Evolutionary conservation across 2,797 vertebrate genomes (phyloP).

Genomic region (Danio kyathit): DNA sequence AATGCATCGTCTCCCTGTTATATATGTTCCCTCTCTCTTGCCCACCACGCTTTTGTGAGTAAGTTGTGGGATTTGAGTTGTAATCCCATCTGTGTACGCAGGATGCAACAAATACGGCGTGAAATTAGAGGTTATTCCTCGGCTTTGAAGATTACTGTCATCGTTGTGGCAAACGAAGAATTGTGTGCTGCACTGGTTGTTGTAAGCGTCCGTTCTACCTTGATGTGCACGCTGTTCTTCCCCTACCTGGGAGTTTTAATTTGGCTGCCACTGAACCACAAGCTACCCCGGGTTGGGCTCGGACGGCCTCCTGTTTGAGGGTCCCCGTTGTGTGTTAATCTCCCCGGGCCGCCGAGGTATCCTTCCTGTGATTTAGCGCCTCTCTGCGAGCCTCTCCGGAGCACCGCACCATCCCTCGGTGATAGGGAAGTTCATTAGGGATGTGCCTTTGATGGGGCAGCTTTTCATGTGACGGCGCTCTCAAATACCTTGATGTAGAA

Average conservation of each 20-base stretch:
- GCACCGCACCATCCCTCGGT: constrained; percentile 82
- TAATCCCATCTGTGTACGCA: constrained; percentile 77
- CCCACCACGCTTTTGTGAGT: constrained; percentile 32
- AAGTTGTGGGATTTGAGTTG: constrained; percentile 76
- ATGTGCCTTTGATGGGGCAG: constrained; percentile 99
- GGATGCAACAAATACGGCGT: constrained; percentile 84
- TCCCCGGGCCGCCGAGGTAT: constrained; percentile 82
- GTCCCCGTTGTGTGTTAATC: constrained; percentile 86
- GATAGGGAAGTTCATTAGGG: constrained; percentile 99
- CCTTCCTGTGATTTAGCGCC: constrained; percentile 60
- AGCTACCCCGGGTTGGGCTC: constrained; percentile 68
- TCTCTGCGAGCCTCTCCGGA: constrained; percentile 53
- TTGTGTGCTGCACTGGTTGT: constrained; percentile 30
- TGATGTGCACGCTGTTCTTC: constrained; percentile 12
- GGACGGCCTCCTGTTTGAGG: constrained; percentile 79
- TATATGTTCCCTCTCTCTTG: background rate
- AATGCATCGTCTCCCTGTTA: constrained; percentile 51
- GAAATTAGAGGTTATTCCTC: constrained; percentile 83
- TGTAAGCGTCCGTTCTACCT: constrained; percentile 48
- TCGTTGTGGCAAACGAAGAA: constrained; percentile 45
- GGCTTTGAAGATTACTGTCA: constrained; percentile 67
- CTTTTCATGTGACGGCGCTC: constrained; percentile 97
- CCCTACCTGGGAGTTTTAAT: constrained; percentile 38
- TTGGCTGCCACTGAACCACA: constrained; percentile 24
- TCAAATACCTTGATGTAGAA: constrained; percentile 99